Base-by-base conservation (phyloP, 2,888 invertebrate species). In the Drosophila algonquin region DNA sequence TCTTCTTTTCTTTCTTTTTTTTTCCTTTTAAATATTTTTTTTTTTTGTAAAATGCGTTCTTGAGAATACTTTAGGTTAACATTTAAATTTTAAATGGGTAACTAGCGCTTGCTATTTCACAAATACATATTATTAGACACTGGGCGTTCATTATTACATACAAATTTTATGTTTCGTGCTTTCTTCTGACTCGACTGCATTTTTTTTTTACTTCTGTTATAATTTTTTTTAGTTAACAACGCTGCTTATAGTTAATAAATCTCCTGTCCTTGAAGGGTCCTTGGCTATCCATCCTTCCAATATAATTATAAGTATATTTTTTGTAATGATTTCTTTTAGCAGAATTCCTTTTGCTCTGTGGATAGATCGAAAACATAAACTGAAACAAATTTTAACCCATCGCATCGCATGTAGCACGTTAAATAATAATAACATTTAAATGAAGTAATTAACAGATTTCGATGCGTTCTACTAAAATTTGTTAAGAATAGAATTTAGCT, bases 21-120 rank as follows among this genome's bases (percentile, higher is more conserved):
- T 24, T 40, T 18, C 40, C n/a, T 44, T 6, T 46, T 24, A 45
- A 21, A 21, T 64, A 54, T 60, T 21, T 50, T 27, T 47, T 51
- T 61, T 76, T 75, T 80, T 72, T 52, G 68, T 87, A 85, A 87
- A 88, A 88, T 88, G 84, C 85, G 74, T 67, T 75, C 63, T 87
- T 83, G 80, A 83, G 81, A 86, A 86, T 86, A 87, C 87, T 86
- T 86, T 79, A 76, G 81, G 86, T 85, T 84, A 82, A 84, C 82
- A 80, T 84, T 83, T 79, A 79, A 80, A 58, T 72, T 45, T 57
- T 58, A 58, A 63, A 74, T 79, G 73, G 82, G 77, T 79, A 80
- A 76, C 73, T 75, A 70, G 76, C 73, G 73, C 35, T 57, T 75
- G 63, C 80, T 84, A 72, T 80, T 84, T 81, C 71, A 73, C 83